Percentiles rank a stretch among this genome's conserved stretches.
Evolutionary conservation across 2,797 vertebrate species (phyloP).

Genomic region (Darevskia nairensis): DNA sequence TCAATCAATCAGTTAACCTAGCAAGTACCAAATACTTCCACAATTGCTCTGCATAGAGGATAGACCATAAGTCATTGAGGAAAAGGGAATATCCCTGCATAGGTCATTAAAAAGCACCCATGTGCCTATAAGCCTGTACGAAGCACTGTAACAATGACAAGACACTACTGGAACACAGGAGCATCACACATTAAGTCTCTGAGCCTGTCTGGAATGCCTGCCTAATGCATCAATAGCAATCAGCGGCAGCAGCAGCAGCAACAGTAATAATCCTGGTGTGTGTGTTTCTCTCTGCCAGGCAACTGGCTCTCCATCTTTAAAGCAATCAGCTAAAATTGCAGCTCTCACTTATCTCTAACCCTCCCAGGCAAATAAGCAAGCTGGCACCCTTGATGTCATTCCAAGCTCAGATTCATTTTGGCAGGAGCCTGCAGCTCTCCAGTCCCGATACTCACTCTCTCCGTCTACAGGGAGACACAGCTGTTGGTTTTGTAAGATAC

Average conservation of each 20-base stretch:
- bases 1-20: not conserved
- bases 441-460: conserved; percentile 18
- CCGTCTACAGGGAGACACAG: conserved; percentile 43
- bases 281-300: not conserved
- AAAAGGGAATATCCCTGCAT: not conserved
- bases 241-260: not conserved
- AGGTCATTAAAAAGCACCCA: not conserved
- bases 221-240: not conserved
- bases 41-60: not conserved
- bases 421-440: conserved; percentile 9
- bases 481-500: conserved; percentile 39
- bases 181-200: not conserved
- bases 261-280: not conserved
- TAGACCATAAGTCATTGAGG: not conserved
- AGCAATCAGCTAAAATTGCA: conserved; percentile 27
- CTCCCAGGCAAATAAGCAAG: conserved; percentile 52
- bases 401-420: conserved; percentile 51
- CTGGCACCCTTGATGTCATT: conserved; percentile 26
- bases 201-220: not conserved
- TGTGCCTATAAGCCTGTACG: not conserved
- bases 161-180: not conserved
- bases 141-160: not conserved
- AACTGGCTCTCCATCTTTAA: conserved; percentile 7
- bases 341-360: conserved; percentile 21
- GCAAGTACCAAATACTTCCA: not conserved